phyloP scores from a whole-genome alignment of 2,888 invertebrate species.

The Caprella mutica region DNA sequence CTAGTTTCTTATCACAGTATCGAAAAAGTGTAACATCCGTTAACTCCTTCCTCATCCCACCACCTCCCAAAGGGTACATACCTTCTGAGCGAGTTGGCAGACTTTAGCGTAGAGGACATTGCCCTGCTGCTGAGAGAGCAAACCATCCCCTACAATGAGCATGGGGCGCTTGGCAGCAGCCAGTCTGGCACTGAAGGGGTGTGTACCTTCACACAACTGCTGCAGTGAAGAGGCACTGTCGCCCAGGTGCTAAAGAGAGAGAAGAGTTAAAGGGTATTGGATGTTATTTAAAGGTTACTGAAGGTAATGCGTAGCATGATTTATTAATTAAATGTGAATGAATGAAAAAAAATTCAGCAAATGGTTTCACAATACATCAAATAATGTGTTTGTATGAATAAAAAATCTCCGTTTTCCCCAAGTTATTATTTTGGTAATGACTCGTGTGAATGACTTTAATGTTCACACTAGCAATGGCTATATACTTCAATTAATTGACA shows the following conservation, averaged over 20 bases:
- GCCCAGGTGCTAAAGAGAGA: constrained; percentile 60
- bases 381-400: background rate
- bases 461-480: too few relatives aligned
- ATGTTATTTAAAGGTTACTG: background rate
- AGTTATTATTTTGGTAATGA: too few relatives aligned
- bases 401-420: background rate
- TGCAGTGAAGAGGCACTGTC: constrained; percentile 60
- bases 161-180: constrained; percentile 72
- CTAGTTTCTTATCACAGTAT: too few relatives aligned
- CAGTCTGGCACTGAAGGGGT: constrained; percentile 58
- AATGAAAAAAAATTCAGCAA: background rate
- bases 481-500: too few relatives aligned
- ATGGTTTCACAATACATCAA: background rate
- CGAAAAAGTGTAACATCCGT: too few relatives aligned
- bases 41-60: background rate
- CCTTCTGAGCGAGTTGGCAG: constrained; percentile 53
- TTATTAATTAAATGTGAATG: background rate
- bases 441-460: too few relatives aligned
- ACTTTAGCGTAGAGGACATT: constrained; percentile 61
- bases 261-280: too few relatives aligned
- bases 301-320: background rate
- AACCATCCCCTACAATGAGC: constrained; percentile 79
- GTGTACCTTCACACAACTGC: constrained; percentile 58
- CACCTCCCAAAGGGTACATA: background rate
- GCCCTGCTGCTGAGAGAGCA: constrained; percentile 66